A percentile compares a stretch with the other conserved stretches of the same genome.
These are phyloP conservation scores for Rhea americana DNA, from an alignment of 2,113 vertebrate species.

Conservation along the genomic window DNA sequence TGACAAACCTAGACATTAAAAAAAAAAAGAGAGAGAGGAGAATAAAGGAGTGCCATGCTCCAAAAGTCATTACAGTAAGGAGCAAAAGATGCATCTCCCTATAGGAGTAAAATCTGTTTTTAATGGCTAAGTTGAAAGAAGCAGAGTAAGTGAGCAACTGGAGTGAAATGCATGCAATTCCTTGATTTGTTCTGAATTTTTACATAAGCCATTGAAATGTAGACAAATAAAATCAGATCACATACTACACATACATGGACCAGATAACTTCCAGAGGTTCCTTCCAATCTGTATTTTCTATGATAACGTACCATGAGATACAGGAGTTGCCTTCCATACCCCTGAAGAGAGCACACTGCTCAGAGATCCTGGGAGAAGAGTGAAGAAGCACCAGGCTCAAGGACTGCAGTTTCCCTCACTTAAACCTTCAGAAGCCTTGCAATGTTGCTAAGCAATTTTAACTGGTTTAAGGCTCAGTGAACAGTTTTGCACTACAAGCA, in stretches of 20 bases:
- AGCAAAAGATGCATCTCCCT: not conserved
- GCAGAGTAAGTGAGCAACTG: not conserved
- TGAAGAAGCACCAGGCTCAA: not conserved
- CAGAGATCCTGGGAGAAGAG: not conserved
- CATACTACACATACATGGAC: accelerated
- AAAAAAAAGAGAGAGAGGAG: not conserved
- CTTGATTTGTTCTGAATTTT: not conserved
- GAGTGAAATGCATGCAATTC: not conserved
- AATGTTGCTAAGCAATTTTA: not conserved
- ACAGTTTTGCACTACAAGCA: not conserved
- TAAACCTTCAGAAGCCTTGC: not conserved
- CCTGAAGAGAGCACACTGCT: not conserved
- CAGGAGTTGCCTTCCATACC: no score
- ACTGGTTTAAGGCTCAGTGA: not conserved
- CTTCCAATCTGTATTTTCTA: not conserved
- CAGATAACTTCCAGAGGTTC: not conserved
- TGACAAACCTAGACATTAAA: not conserved
- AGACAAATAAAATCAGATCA: not conserved
- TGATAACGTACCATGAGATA: not conserved
- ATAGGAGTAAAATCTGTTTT: not conserved
- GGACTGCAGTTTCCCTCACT: not conserved
- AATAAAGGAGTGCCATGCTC: no score
- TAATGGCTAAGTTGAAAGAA: not conserved
- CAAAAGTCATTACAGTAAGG: not conserved
- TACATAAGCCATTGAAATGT: not conserved